Conservation (phyloP, 2,888 invertebrate species). For the Tinea semifulvella region DNA sequence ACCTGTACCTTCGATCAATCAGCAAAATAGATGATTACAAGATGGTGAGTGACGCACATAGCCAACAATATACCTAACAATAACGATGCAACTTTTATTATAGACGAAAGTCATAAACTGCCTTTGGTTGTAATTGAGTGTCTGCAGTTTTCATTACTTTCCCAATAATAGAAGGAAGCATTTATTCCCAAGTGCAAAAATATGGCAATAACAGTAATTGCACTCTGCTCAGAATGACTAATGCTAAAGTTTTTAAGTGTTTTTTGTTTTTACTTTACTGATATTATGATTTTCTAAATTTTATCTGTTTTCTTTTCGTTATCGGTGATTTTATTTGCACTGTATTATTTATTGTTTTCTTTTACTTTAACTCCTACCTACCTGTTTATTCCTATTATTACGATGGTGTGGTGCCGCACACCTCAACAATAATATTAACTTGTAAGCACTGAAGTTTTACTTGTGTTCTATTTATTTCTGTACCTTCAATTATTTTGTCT, state of each 20-base stretch:
- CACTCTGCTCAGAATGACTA: conserved; percentile 44
- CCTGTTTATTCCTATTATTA: neutral
- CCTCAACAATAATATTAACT: conserved; percentile 21
- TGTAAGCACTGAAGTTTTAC: neutral
- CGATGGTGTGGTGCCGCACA: conserved; percentile 39
- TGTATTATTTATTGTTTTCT: conserved; percentile 20
- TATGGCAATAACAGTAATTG: conserved; percentile 36
- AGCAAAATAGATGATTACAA: conserved; percentile 99
- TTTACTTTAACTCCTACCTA: neutral
- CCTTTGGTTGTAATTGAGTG: neutral
- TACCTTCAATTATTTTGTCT: conserved; percentile 16
- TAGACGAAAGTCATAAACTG: conserved; percentile 36
- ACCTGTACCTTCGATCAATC: conserved; percentile 97
- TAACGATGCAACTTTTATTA: conserved; percentile 42
- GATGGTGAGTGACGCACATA: conserved; percentile 85
- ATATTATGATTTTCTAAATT: conserved; percentile 24
- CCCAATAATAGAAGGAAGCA: conserved; percentile 1
- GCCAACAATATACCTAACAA: conserved; percentile 25
- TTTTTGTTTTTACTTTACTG: conserved; percentile 29
- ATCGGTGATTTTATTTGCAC: conserved; percentile 24
- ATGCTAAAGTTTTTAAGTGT: conserved; percentile 45
- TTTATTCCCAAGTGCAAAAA: neutral
- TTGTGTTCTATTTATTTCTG: conserved; percentile 16
- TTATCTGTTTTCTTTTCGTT: conserved; percentile 24
- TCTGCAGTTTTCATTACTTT: neutral